Evolutionary conservation across 2,797 vertebrate species (phyloP), one percentile per base, ranked within the genome.

Genomic region (Muraenolepis orangiensis): DNA sequence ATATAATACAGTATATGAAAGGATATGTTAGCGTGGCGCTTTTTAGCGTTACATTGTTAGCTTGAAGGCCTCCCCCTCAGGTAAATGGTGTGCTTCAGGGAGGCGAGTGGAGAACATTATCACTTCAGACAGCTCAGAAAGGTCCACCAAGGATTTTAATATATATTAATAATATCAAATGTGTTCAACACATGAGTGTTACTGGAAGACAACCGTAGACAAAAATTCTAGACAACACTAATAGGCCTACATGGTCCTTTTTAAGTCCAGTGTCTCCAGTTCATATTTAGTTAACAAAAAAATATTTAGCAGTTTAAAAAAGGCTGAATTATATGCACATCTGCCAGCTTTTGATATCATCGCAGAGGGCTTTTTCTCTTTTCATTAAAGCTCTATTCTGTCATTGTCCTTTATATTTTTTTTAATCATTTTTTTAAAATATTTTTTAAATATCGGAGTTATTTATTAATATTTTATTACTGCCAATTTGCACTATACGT

Each of bases 251-350:
- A 64, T 26, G 2, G 57, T 26, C 26, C 57, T 64, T 28, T 23
- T 12, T 12, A n/a, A 26, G 57, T 26, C 57, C 57, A 26, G n/a
- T 26, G 57, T 64, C 57, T 26, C 57, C 68, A 69, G 32, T 76
- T 79, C 80, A 86, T 86, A 83, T 77, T 20, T 40, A 28, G 61
- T 72, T 74, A 72, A 72, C 71, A 81, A 34, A 80, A 85, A 84
- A 36, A 66, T 31, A 26, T 83, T 81, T 82, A 84, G 79, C 64
- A 69, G 81, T 86, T 76, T 71, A 84, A 76, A 82, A 85, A 82
- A 88, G 77, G 79, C 77, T 80, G 72, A 87, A 85, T 89, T 89
- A 72, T 84, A 92, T 91, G 85, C 85, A 91, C 86, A 90, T 90
- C 73, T 78, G 83, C 77, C 80, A 81, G 74, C 82, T 85, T 90